These are phyloP conservation scores for Napeogenes sylphis DNA, from an alignment of 2,888 invertebrate species.

Conservation along the genomic window DNA sequence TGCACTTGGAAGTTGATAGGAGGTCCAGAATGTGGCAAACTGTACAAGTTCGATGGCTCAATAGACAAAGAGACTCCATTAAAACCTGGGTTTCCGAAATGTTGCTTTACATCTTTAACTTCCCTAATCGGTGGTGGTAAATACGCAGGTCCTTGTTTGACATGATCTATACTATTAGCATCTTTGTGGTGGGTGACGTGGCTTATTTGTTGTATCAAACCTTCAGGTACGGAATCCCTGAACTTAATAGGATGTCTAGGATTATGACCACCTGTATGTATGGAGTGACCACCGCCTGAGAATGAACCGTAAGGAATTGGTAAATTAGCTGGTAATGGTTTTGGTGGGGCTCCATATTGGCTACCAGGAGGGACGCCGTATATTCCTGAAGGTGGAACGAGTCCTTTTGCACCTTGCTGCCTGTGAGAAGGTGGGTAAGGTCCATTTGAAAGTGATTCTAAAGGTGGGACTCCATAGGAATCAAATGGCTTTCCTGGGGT, in stretches of 20 bases:
- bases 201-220: conserved; percentile 81
- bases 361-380: conserved; percentile 80
- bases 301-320: conserved; percentile 66
- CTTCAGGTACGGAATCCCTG: conserved; percentile 84
- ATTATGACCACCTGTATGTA: conserved; percentile 58
- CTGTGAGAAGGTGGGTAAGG: conserved; percentile 56
- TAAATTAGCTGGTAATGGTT: conserved; percentile 49
- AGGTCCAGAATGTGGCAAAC: conserved; percentile 68
- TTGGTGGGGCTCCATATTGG: conserved; percentile 66
- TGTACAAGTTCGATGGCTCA: conserved; percentile 72
- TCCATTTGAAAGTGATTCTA: conserved; percentile 64
- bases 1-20: conserved; percentile 69
- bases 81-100: conserved; percentile 45
- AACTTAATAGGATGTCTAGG: conserved; percentile 83
- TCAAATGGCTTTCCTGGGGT: conserved; percentile 50
- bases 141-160: conserved; percentile 73
- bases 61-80: conserved; percentile 62
- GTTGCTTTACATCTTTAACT: conserved; percentile 64
- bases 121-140: conserved; percentile 82
- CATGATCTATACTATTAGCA: conserved; percentile 74
- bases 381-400: conserved; percentile 78
- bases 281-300: conserved; percentile 64
- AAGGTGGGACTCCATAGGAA: conserved; percentile 63
- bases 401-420: conserved; percentile 70
- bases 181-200: conserved; percentile 81